Evolutionary conservation across 2,113 vertebrate genomes (phyloP).

Genomic region (Zootoca vivipara): DNA sequence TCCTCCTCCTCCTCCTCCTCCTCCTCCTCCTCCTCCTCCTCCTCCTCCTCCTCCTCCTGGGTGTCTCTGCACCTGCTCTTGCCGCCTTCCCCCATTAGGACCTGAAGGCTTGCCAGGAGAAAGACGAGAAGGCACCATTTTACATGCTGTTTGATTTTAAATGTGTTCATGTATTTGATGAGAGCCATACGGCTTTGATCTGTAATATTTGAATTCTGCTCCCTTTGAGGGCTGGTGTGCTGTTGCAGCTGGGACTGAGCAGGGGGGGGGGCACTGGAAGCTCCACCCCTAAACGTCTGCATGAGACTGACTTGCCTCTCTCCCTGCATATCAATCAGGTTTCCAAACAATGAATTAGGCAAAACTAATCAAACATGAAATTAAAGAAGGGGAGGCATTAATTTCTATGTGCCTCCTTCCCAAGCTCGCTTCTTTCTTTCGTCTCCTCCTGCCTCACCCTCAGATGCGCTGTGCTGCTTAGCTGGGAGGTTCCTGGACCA

Average conservation of each 20-base stretch:
- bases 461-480: constrained; percentile 35
- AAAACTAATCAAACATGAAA: constrained; percentile 15
- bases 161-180: neutral
- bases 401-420: constrained; percentile 19
- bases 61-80: neutral
- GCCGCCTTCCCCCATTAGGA: constrained; percentile 8
- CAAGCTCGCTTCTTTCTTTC: neutral
- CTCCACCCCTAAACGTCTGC: constrained; percentile 12
- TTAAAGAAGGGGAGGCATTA: constrained; percentile 3
- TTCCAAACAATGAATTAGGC: neutral
- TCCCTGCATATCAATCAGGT: neutral
- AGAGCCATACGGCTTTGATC: neutral
- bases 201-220: neutral
- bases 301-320: neutral
- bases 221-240: neutral
- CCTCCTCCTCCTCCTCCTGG: too few relatives aligned
- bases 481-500: neutral
- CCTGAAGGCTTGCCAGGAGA: neutral
- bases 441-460: neutral
- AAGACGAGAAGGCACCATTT: neutral
- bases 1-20: too few relatives aligned
- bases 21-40: too few relatives aligned
- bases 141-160: constrained; percentile 10
- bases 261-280: neutral
- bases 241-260: neutral